These are phyloP conservation scores for Antennarius striatus DNA, from an alignment of 2,113 vertebrate species.

Conservation along the genomic window DNA sequence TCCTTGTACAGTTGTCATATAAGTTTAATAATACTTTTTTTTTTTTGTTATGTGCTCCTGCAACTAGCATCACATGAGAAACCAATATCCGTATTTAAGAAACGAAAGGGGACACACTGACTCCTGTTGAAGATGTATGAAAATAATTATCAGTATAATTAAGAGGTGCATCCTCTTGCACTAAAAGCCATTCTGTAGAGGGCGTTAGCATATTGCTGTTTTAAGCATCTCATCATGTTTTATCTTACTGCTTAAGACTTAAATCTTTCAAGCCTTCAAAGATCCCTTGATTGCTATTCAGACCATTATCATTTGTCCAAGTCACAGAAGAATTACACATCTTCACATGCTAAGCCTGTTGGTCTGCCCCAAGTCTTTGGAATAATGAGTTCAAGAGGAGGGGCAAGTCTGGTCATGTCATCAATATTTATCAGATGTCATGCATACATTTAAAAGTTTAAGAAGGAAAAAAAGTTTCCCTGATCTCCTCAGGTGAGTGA, in stretches of 20 bases:
- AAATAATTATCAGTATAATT: constrained; percentile 43
- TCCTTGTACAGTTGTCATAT: constrained; percentile 47
- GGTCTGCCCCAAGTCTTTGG: constrained; percentile 32
- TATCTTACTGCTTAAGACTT: constrained; percentile 19
- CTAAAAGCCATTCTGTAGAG: constrained; percentile 31
- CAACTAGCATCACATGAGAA: constrained; percentile 9
- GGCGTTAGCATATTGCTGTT: constrained; percentile 5
- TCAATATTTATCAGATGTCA: constrained; percentile 70
- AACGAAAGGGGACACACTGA: constrained; percentile 1
- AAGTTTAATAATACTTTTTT: constrained; percentile 27
- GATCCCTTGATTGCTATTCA: no score
- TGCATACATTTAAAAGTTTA: constrained; percentile 68
- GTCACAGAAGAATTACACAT: constrained; percentile 55
- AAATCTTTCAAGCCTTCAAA: constrained; percentile 30
- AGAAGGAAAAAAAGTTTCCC: constrained; percentile 20
- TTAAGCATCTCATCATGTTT: neutral
- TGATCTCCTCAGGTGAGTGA: constrained; percentile 13
- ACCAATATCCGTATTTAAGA: constrained; percentile 24
- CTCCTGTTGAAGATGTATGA: constrained; percentile 36
- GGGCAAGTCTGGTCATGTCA: constrained; percentile 58
- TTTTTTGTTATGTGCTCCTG: constrained; percentile 1
- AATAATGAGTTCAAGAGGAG: constrained; percentile 59
- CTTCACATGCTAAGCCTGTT: constrained; percentile 55
- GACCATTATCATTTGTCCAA: constrained; percentile 63
- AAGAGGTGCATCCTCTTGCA: constrained; percentile 34